Base-by-base conservation (phyloP, 2,113 vertebrate species). In the Aptenodytes forsteri region DNA sequence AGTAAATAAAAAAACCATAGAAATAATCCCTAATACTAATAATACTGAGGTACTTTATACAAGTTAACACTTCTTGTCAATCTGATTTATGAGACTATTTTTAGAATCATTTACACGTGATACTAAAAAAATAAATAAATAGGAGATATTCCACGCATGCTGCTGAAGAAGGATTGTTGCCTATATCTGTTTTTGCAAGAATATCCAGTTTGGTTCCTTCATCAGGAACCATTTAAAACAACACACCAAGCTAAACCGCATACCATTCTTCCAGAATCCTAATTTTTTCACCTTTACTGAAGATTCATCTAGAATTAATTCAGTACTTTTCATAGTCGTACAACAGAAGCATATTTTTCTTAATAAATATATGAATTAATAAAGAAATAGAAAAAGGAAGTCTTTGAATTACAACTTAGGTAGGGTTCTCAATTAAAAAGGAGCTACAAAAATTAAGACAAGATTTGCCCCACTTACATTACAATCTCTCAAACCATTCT, bases 391-490 rank as follows among this genome's bases (percentile, higher is more conserved):
- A 32, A 83, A 72, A 76, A 50, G 36, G 3, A 64, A 58, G 3
- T 36, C 19, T 91, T 75, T 71, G 59, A 90, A 58, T 87, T 96
- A 50, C n/a, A 80, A 36, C 11, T 77, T 71, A 30, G 36, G 42
- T 73, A 54, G 40, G 30, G 23, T 78, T 96, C 96, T 89, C 77
- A 81, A 52, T 92, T 96, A 27, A 75, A 86, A 90, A 79, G 25
- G 36, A 83, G 20, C 71, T 67, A 62, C 70, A 72, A 86, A 92
- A 94, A 83, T 67, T 75, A 89, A 89, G 77, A 89, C 16, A 78
- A 92, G 36, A 55, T 92, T 95, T 96, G 58, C 26, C 59, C 46
- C 59, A 77, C 46, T 67, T 67, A 47, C 47, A 72, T 90, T 83
- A 77, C 22, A 58, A 54, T 65, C 36, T 66, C 50, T 89, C 38